Evolutionary conservation across 2,797 vertebrate genomes (phyloP).

Genomic region (Platyrinchus mystaceus): DNA sequence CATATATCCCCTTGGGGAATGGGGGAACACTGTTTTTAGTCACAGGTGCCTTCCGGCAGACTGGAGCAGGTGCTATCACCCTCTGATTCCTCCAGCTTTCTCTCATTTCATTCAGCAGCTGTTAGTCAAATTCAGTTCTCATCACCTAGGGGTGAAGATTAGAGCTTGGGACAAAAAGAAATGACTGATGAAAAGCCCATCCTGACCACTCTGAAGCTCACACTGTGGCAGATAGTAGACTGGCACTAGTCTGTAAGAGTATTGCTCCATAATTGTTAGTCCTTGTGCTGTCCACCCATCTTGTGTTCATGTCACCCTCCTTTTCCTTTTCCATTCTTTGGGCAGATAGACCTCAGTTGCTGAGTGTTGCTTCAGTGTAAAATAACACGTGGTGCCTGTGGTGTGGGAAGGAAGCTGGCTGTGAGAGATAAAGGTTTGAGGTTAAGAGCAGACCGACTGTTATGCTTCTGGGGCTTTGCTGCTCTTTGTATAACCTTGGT

Average conservation of each 20-base stretch:
- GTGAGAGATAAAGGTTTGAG: conserved; percentile 76
- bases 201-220: not conserved
- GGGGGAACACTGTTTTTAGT: not conserved
- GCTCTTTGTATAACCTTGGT: conserved; percentile 72
- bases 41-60: not conserved
- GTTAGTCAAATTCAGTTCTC: not conserved
- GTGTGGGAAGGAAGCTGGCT: conserved; percentile 78
- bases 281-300: not conserved
- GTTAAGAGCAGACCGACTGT: conserved; percentile 71
- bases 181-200: not conserved
- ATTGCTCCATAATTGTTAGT: not conserved
- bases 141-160: not conserved
- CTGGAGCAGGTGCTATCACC: not conserved
- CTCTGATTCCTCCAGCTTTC: conserved; percentile 7
- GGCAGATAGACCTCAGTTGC: conserved; percentile 25
- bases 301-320: not conserved
- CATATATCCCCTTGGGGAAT: not conserved
- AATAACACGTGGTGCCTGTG: conserved; percentile 55
- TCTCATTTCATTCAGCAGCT: conserved; percentile 8
- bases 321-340: conserved; percentile 20
- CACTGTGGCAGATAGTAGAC: not conserved
- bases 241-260: not conserved
- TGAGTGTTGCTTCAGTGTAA: conserved; percentile 38
- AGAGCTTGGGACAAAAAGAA: not conserved
- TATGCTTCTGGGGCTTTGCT: conserved; percentile 66